phyloP scores from a whole-genome alignment of 2,797 vertebrate genomes.

The Ctenopoma kingsleyae region DNA sequence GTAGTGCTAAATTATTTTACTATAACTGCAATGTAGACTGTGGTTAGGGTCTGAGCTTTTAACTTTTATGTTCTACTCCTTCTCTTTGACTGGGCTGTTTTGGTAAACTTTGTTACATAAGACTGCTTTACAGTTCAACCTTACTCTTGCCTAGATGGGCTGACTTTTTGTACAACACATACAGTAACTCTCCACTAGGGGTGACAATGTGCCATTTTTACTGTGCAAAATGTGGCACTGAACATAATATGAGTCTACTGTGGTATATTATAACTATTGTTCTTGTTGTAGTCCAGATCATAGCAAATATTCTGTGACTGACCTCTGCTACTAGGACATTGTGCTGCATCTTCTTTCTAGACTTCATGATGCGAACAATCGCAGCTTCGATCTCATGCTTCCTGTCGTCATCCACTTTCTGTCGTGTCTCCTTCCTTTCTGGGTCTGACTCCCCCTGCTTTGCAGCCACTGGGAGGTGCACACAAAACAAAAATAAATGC shows the following conservation, averaged over 20 bases:
- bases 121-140: neutral
- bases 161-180: neutral
- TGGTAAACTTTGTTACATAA: neutral
- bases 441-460: conserved; percentile 99
- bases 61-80: neutral
- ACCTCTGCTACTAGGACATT: conserved; percentile 99
- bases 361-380: conserved; percentile 99
- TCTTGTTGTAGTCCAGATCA: neutral
- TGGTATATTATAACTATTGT: neutral
- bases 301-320: conserved; percentile 30
- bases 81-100: neutral
- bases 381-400: conserved; percentile 99
- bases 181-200: neutral
- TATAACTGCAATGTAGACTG: neutral
- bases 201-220: neutral
- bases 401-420: conserved; percentile 99
- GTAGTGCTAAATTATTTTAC: neutral
- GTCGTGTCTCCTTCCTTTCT: conserved; percentile 98
- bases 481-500: neutral
- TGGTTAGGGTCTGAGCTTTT: neutral
- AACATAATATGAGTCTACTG: neutral
- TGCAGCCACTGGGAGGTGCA: conserved; percentile 90
- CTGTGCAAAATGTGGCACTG: neutral
- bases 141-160: neutral
- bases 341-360: conserved; percentile 99